Base-by-base conservation (phyloP, 2,797 vertebrate species). In the Paratrypauchen microcephalus region DNA sequence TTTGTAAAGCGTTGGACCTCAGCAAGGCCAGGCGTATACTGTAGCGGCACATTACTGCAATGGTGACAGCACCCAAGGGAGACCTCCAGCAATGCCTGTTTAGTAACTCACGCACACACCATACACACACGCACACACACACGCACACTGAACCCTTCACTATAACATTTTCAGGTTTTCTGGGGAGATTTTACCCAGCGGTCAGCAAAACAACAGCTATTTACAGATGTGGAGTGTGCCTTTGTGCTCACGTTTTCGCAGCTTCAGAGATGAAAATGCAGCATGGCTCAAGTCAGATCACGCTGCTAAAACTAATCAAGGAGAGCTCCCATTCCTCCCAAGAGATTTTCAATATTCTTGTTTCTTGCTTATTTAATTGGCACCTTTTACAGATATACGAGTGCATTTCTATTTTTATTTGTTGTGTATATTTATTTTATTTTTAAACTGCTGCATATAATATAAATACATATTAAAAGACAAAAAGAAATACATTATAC, bases 131-230 rank as follows among this genome's bases (percentile, higher is more conserved):
- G 60, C 57, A 45, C 69, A 76, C 57, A 76, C 68, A 60, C 57
- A 45, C 70, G 69, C 68, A 73, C 58, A 81, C 68, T 78, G 72
- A 86, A 74, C 74, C 65, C 62, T 58, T 82, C 45, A 69, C 24
- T 2, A 67, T 78, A 60, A 85, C 77, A 69, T 78, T 75, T 80
- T 74, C 66, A 56, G 21, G 64, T 68, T 66, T 75, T 83, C 67
- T 16, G 0, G 78, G 77, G 76, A 69, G 73, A 74, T 74, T 76
- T 74, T 67, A 81, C 5, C 65, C 59, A 54, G 66, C 70, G 79
- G 76, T 83, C 78, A 86, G 72, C 66, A 65, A 82, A 69, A 80
- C 68, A 66, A 66, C 78, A 75, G 66, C 64, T 77, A 71, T 81
- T 78, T 84, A 76, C 70, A 70, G 70, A 81, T 55, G 1, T 41